A percentile compares a stretch with the other conserved stretches of the same genome.
These are phyloP conservation scores for Dolomedes plantarius DNA, from an alignment of 2,888 invertebrate genomes.

Conservation along the genomic window DNA sequence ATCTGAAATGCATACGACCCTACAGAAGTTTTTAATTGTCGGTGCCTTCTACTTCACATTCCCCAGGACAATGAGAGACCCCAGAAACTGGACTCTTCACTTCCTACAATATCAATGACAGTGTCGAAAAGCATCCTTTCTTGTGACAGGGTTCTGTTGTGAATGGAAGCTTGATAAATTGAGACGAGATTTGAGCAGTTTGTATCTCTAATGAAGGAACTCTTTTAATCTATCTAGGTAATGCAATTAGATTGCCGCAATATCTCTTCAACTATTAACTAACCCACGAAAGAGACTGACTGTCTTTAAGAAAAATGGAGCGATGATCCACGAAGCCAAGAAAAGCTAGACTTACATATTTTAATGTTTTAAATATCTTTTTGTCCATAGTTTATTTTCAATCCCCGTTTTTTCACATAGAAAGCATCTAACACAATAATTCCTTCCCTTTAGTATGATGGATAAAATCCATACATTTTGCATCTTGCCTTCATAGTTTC, in stretches of 20 bases:
- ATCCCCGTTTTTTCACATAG: slow-evolving; percentile 55
- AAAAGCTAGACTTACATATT: slow-evolving; percentile 29
- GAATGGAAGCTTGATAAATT: not conserved
- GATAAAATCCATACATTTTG: slow-evolving; percentile 59
- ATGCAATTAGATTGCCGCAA: slow-evolving; percentile 21
- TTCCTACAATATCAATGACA: slow-evolving; percentile 9
- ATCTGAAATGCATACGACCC: not conserved
- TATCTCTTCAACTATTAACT: not conserved
- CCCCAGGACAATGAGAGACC: slow-evolving; percentile 26
- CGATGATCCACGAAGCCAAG: not conserved
- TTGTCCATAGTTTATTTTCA: slow-evolving; percentile 56
- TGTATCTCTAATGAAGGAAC: slow-evolving; percentile 9
- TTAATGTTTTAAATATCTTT: slow-evolving; percentile 52
- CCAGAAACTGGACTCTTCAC: not conserved
- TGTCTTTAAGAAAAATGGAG: not conserved
- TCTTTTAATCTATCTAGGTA: slow-evolving; percentile 24
- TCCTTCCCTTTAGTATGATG: slow-evolving; percentile 47
- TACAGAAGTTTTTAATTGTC: slow-evolving; percentile 55
- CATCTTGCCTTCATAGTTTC: slow-evolving; percentile 49
- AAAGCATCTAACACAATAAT: slow-evolving; percentile 43
- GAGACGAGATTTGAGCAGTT: slow-evolving; percentile 9
- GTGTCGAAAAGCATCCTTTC: slow-evolving; percentile 17
- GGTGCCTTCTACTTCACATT: slow-evolving; percentile 64
- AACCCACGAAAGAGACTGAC: not conserved
- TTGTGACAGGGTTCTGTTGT: slow-evolving; percentile 8